Conservation (phyloP, 2,113 vertebrate species). For the Callocephalon fimbriatum region DNA sequence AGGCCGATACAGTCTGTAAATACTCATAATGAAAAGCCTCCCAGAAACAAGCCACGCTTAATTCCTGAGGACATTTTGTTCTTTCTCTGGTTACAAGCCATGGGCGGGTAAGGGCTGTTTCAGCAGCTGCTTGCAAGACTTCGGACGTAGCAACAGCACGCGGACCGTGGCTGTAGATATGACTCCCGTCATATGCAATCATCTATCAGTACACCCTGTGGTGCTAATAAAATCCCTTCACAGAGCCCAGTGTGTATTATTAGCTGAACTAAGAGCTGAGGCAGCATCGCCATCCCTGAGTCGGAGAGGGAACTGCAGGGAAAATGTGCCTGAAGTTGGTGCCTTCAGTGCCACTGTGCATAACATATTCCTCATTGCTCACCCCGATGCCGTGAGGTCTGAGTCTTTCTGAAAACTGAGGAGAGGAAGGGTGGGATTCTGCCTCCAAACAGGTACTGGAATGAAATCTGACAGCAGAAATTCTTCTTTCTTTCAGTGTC, state of each 20-base stretch:
- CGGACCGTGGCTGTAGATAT: background rate
- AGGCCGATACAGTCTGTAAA: background rate
- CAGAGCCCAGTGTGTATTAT: background rate
- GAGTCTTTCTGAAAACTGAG: background rate
- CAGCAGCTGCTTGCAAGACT: background rate
- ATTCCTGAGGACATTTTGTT: slow-evolving; percentile 27
- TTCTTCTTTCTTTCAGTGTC: background rate
- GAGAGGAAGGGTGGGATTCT: background rate
- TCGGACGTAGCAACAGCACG: background rate
- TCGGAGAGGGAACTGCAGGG: background rate
- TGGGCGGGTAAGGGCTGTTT: background rate
- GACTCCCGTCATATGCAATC: background rate
- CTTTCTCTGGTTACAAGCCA: slow-evolving; percentile 1
- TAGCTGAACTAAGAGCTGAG: background rate
- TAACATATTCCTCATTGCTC: background rate
- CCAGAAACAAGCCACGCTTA: background rate
- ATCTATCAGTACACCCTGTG: background rate
- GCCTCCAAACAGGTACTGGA: background rate
- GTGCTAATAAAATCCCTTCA: background rate
- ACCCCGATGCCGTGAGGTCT: background rate
- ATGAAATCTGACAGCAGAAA: background rate
- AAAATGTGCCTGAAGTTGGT: accelerated
- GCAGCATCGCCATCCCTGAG: background rate
- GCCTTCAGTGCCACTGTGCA: background rate
- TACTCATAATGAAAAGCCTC: background rate